phyloP scores from a whole-genome alignment of 2,888 invertebrate species.

The Diadegma fenestrale region DNA sequence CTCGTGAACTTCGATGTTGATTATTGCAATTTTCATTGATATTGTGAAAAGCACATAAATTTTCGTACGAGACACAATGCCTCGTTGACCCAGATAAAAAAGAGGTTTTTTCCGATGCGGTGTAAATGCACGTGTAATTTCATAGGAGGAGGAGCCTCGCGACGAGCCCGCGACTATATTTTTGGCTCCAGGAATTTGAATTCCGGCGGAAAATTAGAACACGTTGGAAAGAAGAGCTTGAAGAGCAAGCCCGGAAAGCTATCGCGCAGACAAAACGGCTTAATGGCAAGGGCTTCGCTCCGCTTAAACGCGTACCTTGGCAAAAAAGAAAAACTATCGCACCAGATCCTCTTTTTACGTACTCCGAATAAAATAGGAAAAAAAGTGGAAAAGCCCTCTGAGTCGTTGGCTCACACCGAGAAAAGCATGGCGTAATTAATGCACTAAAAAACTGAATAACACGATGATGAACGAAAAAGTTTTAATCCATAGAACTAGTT shows the following conservation, averaged over 20 bases:
- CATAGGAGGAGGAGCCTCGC: conserved; percentile 32
- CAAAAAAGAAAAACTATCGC: conserved; percentile 16
- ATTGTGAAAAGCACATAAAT: not conserved
- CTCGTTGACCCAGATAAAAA: conserved; percentile 40
- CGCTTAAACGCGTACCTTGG: conserved; percentile 21
- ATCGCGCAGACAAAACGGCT: conserved; percentile 62
- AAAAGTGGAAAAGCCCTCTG: not conserved
- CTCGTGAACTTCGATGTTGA: not conserved
- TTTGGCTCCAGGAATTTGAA: conserved; percentile 50
- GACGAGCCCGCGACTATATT: conserved; percentile 41
- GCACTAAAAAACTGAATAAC: conserved; percentile 46
- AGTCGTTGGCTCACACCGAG: conserved; percentile 17
- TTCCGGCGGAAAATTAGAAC: conserved; percentile 67
- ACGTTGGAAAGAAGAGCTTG: conserved; percentile 42
- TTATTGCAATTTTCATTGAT: not conserved
- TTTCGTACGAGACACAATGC: not conserved
- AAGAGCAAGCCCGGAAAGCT: conserved; percentile 52
- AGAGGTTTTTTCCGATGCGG: conserved; percentile 25
- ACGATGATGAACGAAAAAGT: not conserved
- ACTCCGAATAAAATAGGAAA: not conserved
- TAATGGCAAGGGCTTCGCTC: conserved; percentile 50
- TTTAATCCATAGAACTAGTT: conserved; percentile 26
- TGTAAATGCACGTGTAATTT: conserved; percentile 21
- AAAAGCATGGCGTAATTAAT: conserved; percentile 52
- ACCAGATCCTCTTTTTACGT: not conserved